Percentiles rank a stretch among this genome's conserved stretches.
phyloP scores from a whole-genome alignment of 30 jellyfish, hydroid and myxozoan species.

The Euphysa ruthae region DNA sequence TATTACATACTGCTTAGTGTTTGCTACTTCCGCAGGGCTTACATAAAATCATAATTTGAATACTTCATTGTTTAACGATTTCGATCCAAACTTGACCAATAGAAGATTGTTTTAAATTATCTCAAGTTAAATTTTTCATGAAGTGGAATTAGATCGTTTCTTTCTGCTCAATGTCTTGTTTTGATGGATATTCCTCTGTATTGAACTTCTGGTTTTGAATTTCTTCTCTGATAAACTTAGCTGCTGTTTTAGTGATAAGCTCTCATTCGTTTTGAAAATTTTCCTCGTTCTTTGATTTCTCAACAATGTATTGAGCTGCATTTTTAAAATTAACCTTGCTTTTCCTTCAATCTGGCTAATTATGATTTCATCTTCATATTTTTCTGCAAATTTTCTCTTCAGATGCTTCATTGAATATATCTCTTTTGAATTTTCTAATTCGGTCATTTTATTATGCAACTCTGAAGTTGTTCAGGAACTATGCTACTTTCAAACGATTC shows the following conservation, averaged over 20 bases:
- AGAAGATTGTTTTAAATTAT: slow-evolving; percentile 5
- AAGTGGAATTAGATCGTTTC: not conserved
- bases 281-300: too few species aligned
- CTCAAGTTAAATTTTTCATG: not conserved
- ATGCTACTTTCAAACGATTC: not conserved
- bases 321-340: slow-evolving; percentile 4
- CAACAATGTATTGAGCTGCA: slow-evolving; percentile 4
- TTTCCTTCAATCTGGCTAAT: slow-evolving; percentile 1
- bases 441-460: not conserved
- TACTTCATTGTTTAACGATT: too few species aligned
- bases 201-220: not conserved
- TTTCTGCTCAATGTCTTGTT: not conserved
- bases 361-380: too few species aligned
- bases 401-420: slow-evolving; percentile 5
- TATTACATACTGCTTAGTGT: too few species aligned
- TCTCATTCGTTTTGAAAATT: not conserved
- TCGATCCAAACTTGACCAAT: too few species aligned
- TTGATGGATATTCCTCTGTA: slow-evolving; percentile 13
- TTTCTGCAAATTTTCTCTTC: not conserved
- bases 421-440: not conserved
- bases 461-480: not conserved
- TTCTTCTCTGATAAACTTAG: not conserved
- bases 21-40: too few species aligned
- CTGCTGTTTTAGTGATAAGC: slow-evolving; percentile 11
- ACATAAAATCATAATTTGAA: too few species aligned